These are phyloP conservation scores for Chalcis sispes DNA, from an alignment of 2,888 invertebrate species.

Conservation along the genomic window DNA sequence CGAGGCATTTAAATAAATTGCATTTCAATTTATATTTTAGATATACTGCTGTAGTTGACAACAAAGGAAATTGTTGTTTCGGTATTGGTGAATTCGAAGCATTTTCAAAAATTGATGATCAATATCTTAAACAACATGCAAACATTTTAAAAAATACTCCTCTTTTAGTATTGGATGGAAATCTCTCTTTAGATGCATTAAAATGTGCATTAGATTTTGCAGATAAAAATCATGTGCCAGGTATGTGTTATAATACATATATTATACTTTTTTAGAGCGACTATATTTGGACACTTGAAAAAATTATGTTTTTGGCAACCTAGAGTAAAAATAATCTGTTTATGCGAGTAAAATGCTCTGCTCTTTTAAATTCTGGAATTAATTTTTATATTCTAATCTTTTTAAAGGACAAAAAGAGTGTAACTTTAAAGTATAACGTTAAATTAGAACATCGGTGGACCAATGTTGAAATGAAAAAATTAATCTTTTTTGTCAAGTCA, in stretches of 20 bases:
- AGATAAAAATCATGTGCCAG: constrained; percentile 80
- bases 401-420: too few relatives aligned
- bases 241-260: constrained; percentile 76
- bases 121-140: constrained; percentile 81
- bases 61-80: constrained; percentile 86
- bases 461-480: too few relatives aligned
- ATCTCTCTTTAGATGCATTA: constrained; percentile 84
- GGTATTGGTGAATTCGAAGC: constrained; percentile 91
- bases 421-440: too few relatives aligned
- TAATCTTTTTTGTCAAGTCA: too few relatives aligned
- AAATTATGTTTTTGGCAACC: too few relatives aligned
- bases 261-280: too few relatives aligned
- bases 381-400: too few relatives aligned
- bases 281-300: too few relatives aligned
- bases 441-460: too few relatives aligned
- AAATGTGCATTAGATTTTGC: constrained; percentile 81
- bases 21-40: constrained; percentile 79
- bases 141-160: constrained; percentile 81
- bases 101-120: constrained; percentile 83
- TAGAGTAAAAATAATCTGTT: too few relatives aligned
- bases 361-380: too few relatives aligned
- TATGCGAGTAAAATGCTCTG: too few relatives aligned
- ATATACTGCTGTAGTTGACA: constrained; percentile 86
- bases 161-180: constrained; percentile 90
- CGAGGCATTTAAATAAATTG: neutral